Evolutionary conservation across 2,113 vertebrate genomes (phyloP), one percentile per base, ranked within the genome.

Genomic region (Neodon shergylaensis): DNA sequence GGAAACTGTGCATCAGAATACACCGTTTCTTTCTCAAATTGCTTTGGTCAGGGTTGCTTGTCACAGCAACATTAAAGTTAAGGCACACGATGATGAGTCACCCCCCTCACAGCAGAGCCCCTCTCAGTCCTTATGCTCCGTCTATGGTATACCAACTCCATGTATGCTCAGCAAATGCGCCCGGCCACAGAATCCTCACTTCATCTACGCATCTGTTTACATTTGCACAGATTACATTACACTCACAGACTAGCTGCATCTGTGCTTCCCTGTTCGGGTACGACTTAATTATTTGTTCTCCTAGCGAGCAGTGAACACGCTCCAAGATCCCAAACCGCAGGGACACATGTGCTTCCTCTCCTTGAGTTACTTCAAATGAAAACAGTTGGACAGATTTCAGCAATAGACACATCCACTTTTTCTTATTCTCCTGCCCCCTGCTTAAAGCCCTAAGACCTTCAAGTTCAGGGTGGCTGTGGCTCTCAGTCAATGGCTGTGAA

Each of bases 251-350:
- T 76, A 82, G 36, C 66, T 96, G 52, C 66, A 85, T 94, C 92
- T 95, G n/a, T 26, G 7, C 79, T 91, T 85, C 21, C 28, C 36
- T 85, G 2, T 63, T 65, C 24, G 4, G 52, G 5, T 66, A 4
- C 11, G 28, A 65, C 54, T 33, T 86, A 66, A 12, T 95, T 70
- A 82, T 92, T 88, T 93, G 66, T 14, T 31, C 58, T 94, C 94
- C 52, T 92, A 44, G 19, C 61, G 66, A 47, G 58, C 7, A 28
- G 7, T 72, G 54, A 68, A 36, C 19, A 42, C 54, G 91, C 87
- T 94, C 68, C 49, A 95, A 42, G 24, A 68, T 73, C 4, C 9
- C 5, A n/a, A 54, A n/a, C 7, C 24, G 6, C 49, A 91, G 54
- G 11, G 4, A 89, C 44, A 4, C 4, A 39, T 52, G 36, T 52